Conservation (phyloP, 2,888 invertebrate species). For the Diaperis boleti region DNA sequence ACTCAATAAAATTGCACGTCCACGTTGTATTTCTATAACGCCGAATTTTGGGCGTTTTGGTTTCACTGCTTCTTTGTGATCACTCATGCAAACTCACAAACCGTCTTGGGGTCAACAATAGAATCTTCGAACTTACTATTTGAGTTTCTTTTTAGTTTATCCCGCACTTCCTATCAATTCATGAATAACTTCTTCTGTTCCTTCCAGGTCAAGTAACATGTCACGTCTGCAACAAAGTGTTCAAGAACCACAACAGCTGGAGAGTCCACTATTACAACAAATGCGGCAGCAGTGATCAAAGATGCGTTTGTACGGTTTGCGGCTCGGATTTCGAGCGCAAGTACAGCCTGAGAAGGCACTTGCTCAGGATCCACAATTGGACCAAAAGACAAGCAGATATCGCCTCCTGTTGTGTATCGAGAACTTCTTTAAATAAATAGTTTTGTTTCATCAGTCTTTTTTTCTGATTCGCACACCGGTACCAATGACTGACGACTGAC, state of each 20-base stretch:
- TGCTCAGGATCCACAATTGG: conserved; percentile 39
- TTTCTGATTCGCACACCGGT: too few species aligned
- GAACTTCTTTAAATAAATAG: conserved; percentile 10
- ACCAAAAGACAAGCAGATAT: not conserved
- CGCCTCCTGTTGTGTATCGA: not conserved
- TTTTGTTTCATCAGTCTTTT: too few species aligned
- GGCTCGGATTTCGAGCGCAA: conserved; percentile 50
- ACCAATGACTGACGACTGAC: not conserved
- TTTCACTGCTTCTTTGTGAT: too few species aligned
- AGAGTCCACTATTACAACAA: conserved; percentile 40
- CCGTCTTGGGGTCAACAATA: too few species aligned
- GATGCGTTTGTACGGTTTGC: conserved; percentile 45
- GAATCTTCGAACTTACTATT: too few species aligned
- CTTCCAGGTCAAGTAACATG: conserved; percentile 36
- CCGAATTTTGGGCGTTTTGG: too few species aligned
- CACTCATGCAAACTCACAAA: too few species aligned
- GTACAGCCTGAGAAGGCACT: conserved; percentile 47
- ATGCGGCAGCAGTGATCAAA: conserved; percentile 29
- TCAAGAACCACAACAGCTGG: conserved; percentile 44
- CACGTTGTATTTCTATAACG: too few species aligned
- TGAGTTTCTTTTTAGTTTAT: not conserved
- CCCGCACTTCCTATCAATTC: too few species aligned
- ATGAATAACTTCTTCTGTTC: not conserved
- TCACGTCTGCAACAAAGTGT: conserved; percentile 36
- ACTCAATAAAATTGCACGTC: not conserved